Percentiles rank a stretch among this genome's conserved stretches.
phyloP scores from a whole-genome alignment of 1,140 invertebrate species.

The Dinothrombium tinctorium region DNA sequence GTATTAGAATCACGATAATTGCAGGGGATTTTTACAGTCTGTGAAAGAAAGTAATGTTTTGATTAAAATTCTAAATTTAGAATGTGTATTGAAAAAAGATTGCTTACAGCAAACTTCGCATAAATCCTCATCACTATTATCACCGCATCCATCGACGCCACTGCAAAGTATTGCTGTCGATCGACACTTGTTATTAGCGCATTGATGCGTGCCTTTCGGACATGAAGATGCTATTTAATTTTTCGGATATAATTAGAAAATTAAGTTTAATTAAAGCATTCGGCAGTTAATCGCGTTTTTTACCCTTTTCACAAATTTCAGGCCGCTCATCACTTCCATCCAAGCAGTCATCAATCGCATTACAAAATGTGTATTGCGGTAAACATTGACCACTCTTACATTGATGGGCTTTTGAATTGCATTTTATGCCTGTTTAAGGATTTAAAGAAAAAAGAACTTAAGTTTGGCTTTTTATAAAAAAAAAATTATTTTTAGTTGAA shows the following conservation, averaged over 20 bases:
- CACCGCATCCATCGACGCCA: conserved; percentile 63
- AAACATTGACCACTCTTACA: conserved; percentile 55
- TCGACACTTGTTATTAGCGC: conserved; percentile 57
- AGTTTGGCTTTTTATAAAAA: too few relatives aligned
- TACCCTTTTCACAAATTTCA: conserved; percentile 32
- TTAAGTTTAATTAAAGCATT: background rate
- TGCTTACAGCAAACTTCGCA: conserved; percentile 65
- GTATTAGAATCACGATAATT: too few relatives aligned
- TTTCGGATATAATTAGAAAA: too few relatives aligned
- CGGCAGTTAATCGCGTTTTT: background rate
- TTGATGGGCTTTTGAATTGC: too few relatives aligned
- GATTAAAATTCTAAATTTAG: too few relatives aligned
- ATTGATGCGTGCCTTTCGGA: conserved; percentile 22
- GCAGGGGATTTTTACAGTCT: too few relatives aligned
- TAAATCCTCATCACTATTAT: conserved; percentile 56
- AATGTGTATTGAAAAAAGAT: too few relatives aligned
- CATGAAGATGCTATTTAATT: conserved; percentile 1
- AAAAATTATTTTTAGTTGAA: too few relatives aligned
- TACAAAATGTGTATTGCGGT: conserved; percentile 69
- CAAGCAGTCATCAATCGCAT: conserved; percentile 54
- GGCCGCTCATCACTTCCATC: conserved; percentile 61
- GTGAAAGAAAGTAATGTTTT: too few relatives aligned
- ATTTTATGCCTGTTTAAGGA: too few relatives aligned
- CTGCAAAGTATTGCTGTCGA: conserved; percentile 64
- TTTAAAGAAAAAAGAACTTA: too few relatives aligned